Conservation (phyloP, 2,888 invertebrate genomes). For the Cosmia trapezina region DNA sequence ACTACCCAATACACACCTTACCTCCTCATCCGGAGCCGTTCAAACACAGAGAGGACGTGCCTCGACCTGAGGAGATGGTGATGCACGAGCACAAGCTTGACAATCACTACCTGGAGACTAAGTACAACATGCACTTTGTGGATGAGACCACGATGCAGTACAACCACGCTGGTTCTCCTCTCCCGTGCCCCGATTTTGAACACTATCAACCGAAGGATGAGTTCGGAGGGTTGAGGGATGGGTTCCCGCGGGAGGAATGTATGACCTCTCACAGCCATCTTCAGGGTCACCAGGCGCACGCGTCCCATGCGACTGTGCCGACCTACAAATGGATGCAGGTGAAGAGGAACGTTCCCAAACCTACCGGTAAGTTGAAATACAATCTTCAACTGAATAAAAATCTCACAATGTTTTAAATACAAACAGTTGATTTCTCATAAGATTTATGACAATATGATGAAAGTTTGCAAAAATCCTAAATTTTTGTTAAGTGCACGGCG, state of each 20-base stretch:
- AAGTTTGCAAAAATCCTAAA: neutral
- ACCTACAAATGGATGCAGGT: slow-evolving; percentile 99
- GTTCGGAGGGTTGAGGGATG: slow-evolving; percentile 83
- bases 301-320: slow-evolving; percentile 93
- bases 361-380: slow-evolving; percentile 92
- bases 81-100: slow-evolving; percentile 86
- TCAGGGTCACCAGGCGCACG: slow-evolving; percentile 80
- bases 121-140: slow-evolving; percentile 89
- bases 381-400: neutral
- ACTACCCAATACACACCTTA: slow-evolving; percentile 89
- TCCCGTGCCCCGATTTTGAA: slow-evolving; percentile 91
- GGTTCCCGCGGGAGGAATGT: slow-evolving; percentile 81
- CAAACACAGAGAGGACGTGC: slow-evolving; percentile 90
- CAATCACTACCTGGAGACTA: slow-evolving; percentile 88
- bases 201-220: slow-evolving; percentile 92
- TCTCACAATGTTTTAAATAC: neutral
- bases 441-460: neutral
- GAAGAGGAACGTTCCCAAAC: slow-evolving; percentile 98
- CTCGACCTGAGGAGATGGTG: slow-evolving; percentile 88
- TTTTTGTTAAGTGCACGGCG: no score
- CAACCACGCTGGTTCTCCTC: slow-evolving; percentile 83
- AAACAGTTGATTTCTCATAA: neutral
- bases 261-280: slow-evolving; percentile 79
- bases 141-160: slow-evolving; percentile 86
- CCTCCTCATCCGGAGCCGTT: slow-evolving; percentile 89